phyloP scores from a whole-genome alignment of 1,140 invertebrate genomes.

The Odontomachus brunneus region DNA sequence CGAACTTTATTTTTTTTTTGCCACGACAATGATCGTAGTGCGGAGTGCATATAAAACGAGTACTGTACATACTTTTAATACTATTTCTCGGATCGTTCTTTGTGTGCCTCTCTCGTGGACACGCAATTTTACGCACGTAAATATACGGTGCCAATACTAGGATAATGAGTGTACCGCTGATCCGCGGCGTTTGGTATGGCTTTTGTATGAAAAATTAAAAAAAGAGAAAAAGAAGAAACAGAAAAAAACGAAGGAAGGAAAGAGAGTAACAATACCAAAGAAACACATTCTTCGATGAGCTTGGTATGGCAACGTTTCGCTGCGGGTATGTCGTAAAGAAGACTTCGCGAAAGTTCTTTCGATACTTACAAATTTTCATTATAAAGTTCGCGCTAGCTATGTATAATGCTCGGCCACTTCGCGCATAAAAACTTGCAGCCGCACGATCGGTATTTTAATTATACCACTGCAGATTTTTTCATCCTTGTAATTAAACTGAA shows the following conservation, averaged over 20 bases:
- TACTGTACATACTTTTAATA: slow-evolving; percentile 7
- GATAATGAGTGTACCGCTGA: slow-evolving; percentile 64
- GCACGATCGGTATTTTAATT: background rate
- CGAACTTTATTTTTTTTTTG: slow-evolving; percentile 75
- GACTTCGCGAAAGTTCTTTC: background rate
- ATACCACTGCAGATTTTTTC: background rate
- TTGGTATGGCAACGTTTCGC: slow-evolving; percentile 66
- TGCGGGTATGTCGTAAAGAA: slow-evolving; percentile 49
- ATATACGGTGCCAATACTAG: slow-evolving; percentile 75
- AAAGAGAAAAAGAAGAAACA: slow-evolving; percentile 19
- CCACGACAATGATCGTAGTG: slow-evolving; percentile 46
- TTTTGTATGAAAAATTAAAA: slow-evolving; percentile 66
- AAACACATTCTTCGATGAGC: slow-evolving; percentile 70
- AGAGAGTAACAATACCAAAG: slow-evolving; percentile 36
- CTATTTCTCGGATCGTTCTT: slow-evolving; percentile 56
- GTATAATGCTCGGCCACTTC: background rate
- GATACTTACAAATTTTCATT: background rate
- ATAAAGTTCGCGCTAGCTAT: background rate
- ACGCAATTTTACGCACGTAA: slow-evolving; percentile 67
- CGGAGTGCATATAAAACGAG: background rate
- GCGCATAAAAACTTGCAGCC: background rate
- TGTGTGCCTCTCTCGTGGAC: slow-evolving; percentile 54
- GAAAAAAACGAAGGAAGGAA: background rate
- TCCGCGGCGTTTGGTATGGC: slow-evolving; percentile 65
- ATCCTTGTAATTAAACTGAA: background rate